Percentiles rank a stretch among this genome's conserved stretches.
phyloP scores from a whole-genome alignment of 2,113 vertebrate genomes.

The Festucalex cinctus region DNA sequence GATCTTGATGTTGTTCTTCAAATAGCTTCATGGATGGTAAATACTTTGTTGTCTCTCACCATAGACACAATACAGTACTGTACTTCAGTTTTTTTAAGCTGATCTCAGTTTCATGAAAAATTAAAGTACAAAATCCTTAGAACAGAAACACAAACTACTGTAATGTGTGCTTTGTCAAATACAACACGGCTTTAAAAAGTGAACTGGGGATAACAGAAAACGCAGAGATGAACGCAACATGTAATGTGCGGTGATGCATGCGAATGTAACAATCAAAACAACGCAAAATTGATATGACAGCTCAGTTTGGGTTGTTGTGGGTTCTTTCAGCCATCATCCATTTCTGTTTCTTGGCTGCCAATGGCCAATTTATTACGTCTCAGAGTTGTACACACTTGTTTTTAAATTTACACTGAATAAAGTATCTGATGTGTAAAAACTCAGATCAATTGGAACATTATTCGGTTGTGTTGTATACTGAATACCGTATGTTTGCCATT shows the following conservation, averaged over 20 bases:
- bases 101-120: constrained; percentile 5
- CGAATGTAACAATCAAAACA: not conserved
- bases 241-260: not conserved
- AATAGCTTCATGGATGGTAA: not conserved
- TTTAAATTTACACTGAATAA: not conserved
- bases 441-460: constrained; percentile 23
- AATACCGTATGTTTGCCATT: constrained; percentile 52
- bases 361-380: not conserved
- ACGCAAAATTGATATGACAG: not conserved
- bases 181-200: not conserved
- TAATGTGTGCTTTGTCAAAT: constrained; percentile 1
- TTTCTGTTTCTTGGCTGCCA: not conserved
- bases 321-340: not conserved
- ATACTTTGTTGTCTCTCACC: not conserved
- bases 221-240: not conserved
- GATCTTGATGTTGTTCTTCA: not conserved
- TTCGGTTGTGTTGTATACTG: constrained; percentile 21
- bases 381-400: not conserved
- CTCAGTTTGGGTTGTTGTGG: not conserved
- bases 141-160: constrained; percentile 4
- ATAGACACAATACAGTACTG: not conserved
- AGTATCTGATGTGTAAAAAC: not conserved
- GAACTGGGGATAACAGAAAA: constrained; percentile 15
- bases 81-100: not conserved
- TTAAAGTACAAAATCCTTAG: constrained; percentile 9